Percentiles rank a stretch among this genome's conserved stretches.
phyloP scores from a whole-genome alignment of 2,113 vertebrate genomes.

The Antennarius striatus region DNA sequence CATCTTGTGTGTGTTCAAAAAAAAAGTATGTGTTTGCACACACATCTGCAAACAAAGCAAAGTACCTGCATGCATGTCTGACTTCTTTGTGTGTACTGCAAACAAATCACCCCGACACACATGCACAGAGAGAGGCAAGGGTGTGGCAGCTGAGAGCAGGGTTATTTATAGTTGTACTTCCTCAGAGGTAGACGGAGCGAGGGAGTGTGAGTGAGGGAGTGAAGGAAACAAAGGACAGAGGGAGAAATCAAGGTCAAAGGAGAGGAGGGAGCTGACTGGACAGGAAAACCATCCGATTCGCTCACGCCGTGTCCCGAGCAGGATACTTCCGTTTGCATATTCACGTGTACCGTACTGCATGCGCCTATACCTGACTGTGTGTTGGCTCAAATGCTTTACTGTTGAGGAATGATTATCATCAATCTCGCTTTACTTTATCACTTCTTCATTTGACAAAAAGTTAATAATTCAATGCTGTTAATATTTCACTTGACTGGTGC shows the following conservation, averaged over 20 bases:
- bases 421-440: too few species aligned
- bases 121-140: slow-evolving; percentile 47
- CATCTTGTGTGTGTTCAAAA: slow-evolving; percentile 7
- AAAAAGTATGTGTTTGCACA: slow-evolving; percentile 53
- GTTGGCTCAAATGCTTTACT: too few species aligned
- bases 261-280: slow-evolving; percentile 65
- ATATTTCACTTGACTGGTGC: too few species aligned
- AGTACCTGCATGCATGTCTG: slow-evolving; percentile 50
- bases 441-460: too few species aligned
- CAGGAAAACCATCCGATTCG: slow-evolving; percentile 47
- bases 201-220: slow-evolving; percentile 5
- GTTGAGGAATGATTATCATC: too few species aligned
- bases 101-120: slow-evolving; percentile 52
- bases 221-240: slow-evolving; percentile 23
- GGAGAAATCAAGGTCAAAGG: slow-evolving; percentile 69
- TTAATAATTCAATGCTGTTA: too few species aligned
- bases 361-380: too few species aligned
- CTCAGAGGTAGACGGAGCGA: slow-evolving; percentile 56
- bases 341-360: too few species aligned
- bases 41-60: slow-evolving; percentile 37
- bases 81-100: slow-evolving; percentile 62
- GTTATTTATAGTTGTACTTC: slow-evolving; percentile 80
- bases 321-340: too few species aligned
- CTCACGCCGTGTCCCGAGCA: too few species aligned
- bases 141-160: slow-evolving; percentile 67